Conservation (phyloP, 92 coral and sea anemone genomes). For the Anthopleura xanthogrammica region DNA sequence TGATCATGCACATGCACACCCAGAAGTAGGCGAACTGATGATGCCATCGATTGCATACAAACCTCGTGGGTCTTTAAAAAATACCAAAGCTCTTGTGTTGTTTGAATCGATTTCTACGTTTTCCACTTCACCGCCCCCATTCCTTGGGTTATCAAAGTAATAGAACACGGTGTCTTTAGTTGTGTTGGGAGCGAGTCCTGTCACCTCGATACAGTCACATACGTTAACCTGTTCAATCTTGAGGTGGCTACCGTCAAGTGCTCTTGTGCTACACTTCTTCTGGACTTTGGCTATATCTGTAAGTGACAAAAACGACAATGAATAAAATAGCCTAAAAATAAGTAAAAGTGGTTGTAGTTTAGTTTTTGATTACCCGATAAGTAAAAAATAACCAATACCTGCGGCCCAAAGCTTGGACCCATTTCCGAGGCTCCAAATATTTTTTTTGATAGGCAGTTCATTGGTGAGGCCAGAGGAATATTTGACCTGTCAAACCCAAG, state of each 20-base stretch:
- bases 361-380: no score
- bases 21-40: not conserved
- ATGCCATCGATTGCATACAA: not conserved
- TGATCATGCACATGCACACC: no score
- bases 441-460: no score
- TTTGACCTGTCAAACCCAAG: no score
- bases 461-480: no score
- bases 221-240: constrained; percentile 46
- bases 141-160: constrained; percentile 55
- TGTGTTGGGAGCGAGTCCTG: constrained; percentile 38
- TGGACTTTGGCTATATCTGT: constrained; percentile 26
- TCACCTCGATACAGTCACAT: constrained; percentile 55
- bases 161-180: constrained; percentile 41
- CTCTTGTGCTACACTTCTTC: constrained; percentile 22
- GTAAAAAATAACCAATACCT: no score
- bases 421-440: no score
- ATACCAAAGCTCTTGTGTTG: constrained; percentile 43
- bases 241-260: constrained; percentile 38
- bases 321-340: no score
- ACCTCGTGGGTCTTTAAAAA: constrained; percentile 63
- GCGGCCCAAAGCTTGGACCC: no score
- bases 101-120: constrained; percentile 33
- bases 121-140: constrained; percentile 59
- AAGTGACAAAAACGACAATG: no score
- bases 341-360: no score